These are phyloP conservation scores for Megalopta genalis DNA, from an alignment of 1,140 invertebrate species.

Conservation along the genomic window DNA sequence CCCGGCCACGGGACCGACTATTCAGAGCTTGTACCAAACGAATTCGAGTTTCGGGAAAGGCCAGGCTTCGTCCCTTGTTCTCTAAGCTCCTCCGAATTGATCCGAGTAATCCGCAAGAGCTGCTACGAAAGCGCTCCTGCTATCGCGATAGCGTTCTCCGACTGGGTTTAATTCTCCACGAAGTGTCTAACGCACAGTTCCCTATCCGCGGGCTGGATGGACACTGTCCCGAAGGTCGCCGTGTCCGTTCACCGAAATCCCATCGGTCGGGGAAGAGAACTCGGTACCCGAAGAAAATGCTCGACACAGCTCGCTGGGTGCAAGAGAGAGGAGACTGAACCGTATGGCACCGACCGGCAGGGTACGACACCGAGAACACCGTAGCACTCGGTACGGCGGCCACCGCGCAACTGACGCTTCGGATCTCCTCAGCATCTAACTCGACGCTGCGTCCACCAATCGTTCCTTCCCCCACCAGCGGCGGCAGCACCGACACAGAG, in stretches of 20 bases:
- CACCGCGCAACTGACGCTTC: slow-evolving; percentile 76
- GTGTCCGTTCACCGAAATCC: slow-evolving; percentile 8
- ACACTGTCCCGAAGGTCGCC: not conserved
- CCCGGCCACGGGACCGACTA: no score
- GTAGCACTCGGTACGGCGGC: slow-evolving; percentile 69
- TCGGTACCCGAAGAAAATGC: not conserved
- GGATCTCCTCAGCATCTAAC: slow-evolving; percentile 75
- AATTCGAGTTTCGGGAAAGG: no score
- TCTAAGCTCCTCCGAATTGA: no score
- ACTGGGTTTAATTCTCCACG: not conserved
- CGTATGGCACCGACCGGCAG: not conserved
- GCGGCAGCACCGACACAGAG: slow-evolving; percentile 53
- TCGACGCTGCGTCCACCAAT: slow-evolving; percentile 75
- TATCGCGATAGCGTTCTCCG: no score
- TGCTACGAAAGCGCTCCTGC: no score
- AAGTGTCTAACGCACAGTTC: slow-evolving; percentile 29
- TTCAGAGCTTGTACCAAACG: no score
- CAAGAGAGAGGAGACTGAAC: not conserved
- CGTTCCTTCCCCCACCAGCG: slow-evolving; percentile 71
- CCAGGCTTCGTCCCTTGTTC: no score
- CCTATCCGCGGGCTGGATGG: not conserved
- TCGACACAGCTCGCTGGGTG: not conserved
- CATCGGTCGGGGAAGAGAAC: not conserved
- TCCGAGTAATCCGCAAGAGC: no score
- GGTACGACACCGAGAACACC: slow-evolving; percentile 17